Percentiles rank a stretch among this genome's conserved stretches.
phyloP scores from a whole-genome alignment of 2,888 invertebrate species.

The Chrysolina haemoptera region DNA sequence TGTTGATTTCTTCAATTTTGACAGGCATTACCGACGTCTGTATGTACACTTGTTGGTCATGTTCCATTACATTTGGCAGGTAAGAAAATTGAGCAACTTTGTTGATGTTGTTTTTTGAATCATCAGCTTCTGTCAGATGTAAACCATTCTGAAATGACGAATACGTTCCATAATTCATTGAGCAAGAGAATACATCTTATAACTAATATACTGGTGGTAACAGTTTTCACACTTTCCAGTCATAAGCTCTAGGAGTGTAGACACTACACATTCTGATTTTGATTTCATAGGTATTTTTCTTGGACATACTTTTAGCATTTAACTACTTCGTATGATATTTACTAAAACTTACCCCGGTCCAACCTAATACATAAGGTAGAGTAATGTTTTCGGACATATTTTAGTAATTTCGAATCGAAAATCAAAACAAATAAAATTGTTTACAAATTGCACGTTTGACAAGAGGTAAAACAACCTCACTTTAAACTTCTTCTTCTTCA shows the following conservation, averaged over 20 bases:
- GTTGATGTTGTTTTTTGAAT: constrained; percentile 7
- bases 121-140: constrained; percentile 37
- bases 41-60: constrained; percentile 19
- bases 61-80: constrained; percentile 28
- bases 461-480: no score
- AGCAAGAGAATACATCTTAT: no score
- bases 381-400: constrained; percentile 33
- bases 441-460: background rate
- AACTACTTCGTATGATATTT: background rate
- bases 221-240: no score
- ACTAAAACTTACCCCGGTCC: constrained; percentile 42
- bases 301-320: no score
- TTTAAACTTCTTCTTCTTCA: no score
- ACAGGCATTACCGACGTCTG: constrained; percentile 1
- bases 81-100: constrained; percentile 29
- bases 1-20: constrained; percentile 31
- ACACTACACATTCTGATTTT: no score
- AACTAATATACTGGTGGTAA: no score
- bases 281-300: no score
- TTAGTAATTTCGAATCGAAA: no score
- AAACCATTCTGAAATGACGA: constrained; percentile 33
- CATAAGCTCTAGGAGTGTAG: no score
- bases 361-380: constrained; percentile 44
- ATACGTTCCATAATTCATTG: background rate
- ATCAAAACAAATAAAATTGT: background rate